These are phyloP conservation scores for Neopipo cinnamomea DNA, from an alignment of 2,113 vertebrate genomes.

Conservation along the genomic window DNA sequence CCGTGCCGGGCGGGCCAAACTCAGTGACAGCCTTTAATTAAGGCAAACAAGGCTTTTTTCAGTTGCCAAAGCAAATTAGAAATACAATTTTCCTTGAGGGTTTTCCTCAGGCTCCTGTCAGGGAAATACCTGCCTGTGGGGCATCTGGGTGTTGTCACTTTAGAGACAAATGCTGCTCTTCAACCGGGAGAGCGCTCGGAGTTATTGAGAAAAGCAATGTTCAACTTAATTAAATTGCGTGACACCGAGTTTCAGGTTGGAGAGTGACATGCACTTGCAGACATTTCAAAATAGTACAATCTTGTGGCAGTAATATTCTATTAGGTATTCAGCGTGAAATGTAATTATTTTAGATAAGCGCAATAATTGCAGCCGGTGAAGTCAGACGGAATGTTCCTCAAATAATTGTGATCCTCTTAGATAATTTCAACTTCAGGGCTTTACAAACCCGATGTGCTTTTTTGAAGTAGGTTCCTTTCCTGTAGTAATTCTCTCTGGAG, in stretches of 20 bases:
- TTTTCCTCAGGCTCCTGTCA: not conserved
- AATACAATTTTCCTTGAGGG: not conserved
- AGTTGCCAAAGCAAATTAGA: not conserved
- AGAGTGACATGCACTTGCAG: not conserved
- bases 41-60: not conserved
- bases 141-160: not conserved
- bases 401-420: slow-evolving; percentile 47
- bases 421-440: slow-evolving; percentile 47
- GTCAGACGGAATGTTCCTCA: slow-evolving; percentile 41
- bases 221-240: not conserved
- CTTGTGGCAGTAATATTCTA: slow-evolving; percentile 49
- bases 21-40: not conserved
- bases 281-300: slow-evolving; percentile 10
- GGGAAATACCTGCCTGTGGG: not conserved
- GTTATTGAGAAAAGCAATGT: not conserved
- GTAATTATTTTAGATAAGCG: slow-evolving; percentile 53
- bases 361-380: not conserved
- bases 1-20: not conserved
- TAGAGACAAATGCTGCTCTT: not conserved
- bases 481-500: slow-evolving; percentile 14
- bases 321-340: slow-evolving; percentile 57
- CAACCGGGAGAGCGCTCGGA: not conserved
- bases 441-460: not conserved
- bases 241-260: not conserved
- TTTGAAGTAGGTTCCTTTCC: slow-evolving; percentile 44